Conservation (phyloP, 2,113 vertebrate species). For the Anthoscopus minutus region DNA sequence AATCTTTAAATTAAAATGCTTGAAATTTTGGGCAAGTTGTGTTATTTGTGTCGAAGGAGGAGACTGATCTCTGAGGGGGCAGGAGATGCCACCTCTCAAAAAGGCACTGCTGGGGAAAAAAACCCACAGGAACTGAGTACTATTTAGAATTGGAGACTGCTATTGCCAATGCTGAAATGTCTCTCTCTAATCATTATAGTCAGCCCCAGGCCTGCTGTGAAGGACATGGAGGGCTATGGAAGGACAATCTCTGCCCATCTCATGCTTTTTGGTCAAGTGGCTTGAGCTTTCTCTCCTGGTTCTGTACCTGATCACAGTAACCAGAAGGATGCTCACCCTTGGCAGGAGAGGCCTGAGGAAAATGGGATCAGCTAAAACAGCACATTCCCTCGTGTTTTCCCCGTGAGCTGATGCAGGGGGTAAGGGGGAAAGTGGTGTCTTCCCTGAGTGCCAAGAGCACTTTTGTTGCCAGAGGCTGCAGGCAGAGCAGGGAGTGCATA, state of each 20-base stretch:
- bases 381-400: fast-evolving
- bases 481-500: neutral
- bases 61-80: neutral
- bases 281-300: neutral
- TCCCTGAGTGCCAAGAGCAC: fast-evolving
- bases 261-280: neutral
- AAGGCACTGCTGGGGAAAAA: neutral
- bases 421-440: too few species aligned
- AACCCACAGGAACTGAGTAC: neutral
- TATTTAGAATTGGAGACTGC: neutral
- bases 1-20: neutral
- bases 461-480: neutral
- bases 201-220: neutral
- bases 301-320: neutral
- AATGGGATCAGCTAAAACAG: neutral
- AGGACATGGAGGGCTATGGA: too few species aligned
- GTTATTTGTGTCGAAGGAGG: neutral
- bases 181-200: neutral
- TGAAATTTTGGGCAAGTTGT: neutral
- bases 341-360: neutral
- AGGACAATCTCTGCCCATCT: neutral
- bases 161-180: neutral
- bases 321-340: neutral
- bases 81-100: neutral
- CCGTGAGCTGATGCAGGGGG: neutral